Percentiles rank a stretch among this genome's conserved stretches.
Conservation (phyloP, 2,888 invertebrate genomes). For the Himalopsyche tibetana region DNA sequence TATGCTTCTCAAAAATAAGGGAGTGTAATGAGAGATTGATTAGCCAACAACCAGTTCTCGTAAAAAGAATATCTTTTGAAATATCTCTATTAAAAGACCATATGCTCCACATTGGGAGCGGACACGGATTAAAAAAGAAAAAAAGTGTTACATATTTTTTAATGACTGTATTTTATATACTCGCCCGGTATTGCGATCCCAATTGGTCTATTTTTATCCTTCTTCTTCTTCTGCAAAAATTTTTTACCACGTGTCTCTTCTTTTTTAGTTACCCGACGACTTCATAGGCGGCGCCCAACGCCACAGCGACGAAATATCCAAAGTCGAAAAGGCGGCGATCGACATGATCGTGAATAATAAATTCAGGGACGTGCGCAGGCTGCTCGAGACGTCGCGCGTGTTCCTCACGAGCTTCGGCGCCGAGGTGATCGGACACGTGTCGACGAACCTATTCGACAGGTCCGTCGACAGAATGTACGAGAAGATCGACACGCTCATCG, state of each 20-base stretch:
- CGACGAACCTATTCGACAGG: slow-evolving; percentile 46
- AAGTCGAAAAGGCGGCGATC: slow-evolving; percentile 56
- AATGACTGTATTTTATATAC: no score
- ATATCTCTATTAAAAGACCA: no score
- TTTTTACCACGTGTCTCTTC: not conserved
- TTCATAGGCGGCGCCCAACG: not conserved
- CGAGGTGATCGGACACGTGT: slow-evolving; percentile 49
- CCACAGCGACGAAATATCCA: slow-evolving; percentile 15
- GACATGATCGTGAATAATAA: slow-evolving; percentile 53
- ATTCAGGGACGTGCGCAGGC: slow-evolving; percentile 55
- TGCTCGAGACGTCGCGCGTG: slow-evolving; percentile 51
- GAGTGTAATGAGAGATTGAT: no score
- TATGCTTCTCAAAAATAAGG: no score
- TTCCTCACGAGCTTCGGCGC: slow-evolving; percentile 49
- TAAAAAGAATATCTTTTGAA: no score
- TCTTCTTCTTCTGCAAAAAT: no score
- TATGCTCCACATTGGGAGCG: no score
- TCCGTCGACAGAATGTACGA: slow-evolving; percentile 37
- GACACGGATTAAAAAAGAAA: no score
- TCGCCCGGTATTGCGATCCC: no score
- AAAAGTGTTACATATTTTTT: no score
- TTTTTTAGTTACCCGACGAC: not conserved
- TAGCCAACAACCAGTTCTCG: no score
- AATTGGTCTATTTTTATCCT: no score
- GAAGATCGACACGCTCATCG: slow-evolving; percentile 13